Evolutionary conservation across 2,113 vertebrate species (phyloP), one percentile per base, ranked within the genome.

Genomic region (Oplegnathus fasciatus): DNA sequence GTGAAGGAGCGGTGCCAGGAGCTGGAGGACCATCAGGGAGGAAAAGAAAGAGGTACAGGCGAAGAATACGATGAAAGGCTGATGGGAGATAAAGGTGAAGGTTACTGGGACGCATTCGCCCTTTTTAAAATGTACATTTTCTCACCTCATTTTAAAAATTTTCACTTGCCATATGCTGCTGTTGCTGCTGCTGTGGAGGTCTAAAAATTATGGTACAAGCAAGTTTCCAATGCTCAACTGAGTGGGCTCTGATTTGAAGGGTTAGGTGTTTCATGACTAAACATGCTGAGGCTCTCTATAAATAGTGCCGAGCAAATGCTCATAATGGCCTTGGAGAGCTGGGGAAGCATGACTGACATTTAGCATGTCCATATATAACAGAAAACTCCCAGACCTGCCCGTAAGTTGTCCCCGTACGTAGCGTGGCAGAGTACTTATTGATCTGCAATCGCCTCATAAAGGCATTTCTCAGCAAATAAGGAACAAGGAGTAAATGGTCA

Each of bases 181-280:
- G 37, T 57, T n/a, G n/a, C 28, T 58, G 44, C 71, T 78, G 37
- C 60, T 50, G 22, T 26, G 14, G 42, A 89, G 69, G 71, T 73
- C 0, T 60, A 30, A 52, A 85, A 85, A 75, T 74, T n/a, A 83
- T 61, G 77, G 85, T 80, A 52, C 55, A 75, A 75, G 78, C 65
- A 78, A 80, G 42, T 80, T 86, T 82, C 46, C 13, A 44, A 44
- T 80, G 55, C 34, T 84, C 70, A 81, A 7, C 65, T 88, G 74
- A 86, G 55, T 83, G 83, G 40, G n/a, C 67, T 75, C 70, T 89
- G 82, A 91, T 85, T 84, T 86, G 72, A 89, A 90, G 84, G 86
- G 83, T 90, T 90, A 93, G 88, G 88, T 91, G 83, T 91, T 92
- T 92, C 79, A 87, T 93, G 91, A 91, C 88, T 93, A 94, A 94